Conservation (phyloP, 1,140 invertebrate genomes). For the Zaprionus camerounensis region DNA sequence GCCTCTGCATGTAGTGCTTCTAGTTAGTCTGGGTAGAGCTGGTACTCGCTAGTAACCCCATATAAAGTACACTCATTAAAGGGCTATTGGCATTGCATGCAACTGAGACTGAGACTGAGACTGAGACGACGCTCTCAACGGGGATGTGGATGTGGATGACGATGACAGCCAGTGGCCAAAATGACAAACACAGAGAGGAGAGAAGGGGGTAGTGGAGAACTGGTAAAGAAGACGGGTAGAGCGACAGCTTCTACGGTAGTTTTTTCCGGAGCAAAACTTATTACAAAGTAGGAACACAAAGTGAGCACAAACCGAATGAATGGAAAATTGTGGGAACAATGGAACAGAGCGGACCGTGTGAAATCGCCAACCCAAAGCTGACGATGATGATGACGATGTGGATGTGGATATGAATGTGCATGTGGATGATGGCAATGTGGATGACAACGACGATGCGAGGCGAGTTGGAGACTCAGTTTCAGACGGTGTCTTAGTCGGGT, state of each 20-base stretch:
- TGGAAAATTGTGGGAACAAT: constrained; percentile 82
- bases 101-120: constrained; percentile 2
- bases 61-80: constrained; percentile 72
- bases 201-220: not conserved
- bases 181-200: constrained; percentile 40
- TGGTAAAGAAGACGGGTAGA: not conserved
- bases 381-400: constrained; percentile 26
- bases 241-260: constrained; percentile 17
- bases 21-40: constrained; percentile 18
- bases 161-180: constrained; percentile 50
- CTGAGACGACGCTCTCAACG: constrained; percentile 23
- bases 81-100: constrained; percentile 51
- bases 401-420: constrained; percentile 15
- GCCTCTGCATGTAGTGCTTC: not conserved
- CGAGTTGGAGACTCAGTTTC: constrained; percentile 33
- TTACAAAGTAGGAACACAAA: constrained; percentile 79
- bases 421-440: constrained; percentile 19
- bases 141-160: constrained; percentile 27
- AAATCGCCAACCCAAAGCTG: constrained; percentile 64
- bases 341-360: constrained; percentile 64
- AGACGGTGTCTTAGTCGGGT: constrained; percentile 33
- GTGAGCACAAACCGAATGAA: constrained; percentile 71
- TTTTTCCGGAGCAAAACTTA: constrained; percentile 67
- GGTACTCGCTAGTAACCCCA: constrained; percentile 55
- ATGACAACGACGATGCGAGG: constrained; percentile 14